Evolutionary conservation across 2,113 vertebrate species (phyloP).

Genomic region (Proteles cristata): DNA sequence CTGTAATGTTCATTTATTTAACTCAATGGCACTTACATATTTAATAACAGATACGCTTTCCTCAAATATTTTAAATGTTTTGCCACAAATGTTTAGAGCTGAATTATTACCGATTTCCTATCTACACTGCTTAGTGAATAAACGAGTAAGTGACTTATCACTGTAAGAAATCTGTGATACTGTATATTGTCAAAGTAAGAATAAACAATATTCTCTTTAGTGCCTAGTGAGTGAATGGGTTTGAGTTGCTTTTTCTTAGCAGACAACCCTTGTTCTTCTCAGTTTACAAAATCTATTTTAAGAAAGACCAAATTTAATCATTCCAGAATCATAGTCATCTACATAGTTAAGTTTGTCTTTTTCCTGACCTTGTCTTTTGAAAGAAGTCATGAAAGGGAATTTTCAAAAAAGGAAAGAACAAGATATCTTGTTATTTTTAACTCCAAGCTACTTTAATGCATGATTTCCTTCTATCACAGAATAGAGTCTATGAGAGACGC

Average conservation of each 20-base stretch:
- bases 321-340: constrained; percentile 74
- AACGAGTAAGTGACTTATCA: neutral
- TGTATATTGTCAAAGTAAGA: neutral
- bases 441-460: neutral
- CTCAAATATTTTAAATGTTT: constrained; percentile 32
- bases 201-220: neutral
- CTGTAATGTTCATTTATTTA: neutral
- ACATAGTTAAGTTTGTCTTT: constrained; percentile 73
- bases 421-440: constrained; percentile 50
- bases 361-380: constrained; percentile 72
- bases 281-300: constrained; percentile 81
- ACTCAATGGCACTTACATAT: neutral
- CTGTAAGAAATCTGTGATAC: neutral
- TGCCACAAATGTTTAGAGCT: neutral
- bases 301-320: constrained; percentile 80
- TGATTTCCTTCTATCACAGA: neutral
- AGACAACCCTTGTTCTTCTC: constrained; percentile 68
- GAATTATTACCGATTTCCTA: neutral
- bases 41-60: neutral
- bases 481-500: neutral
- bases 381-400: constrained; percentile 52
- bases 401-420: neutral
- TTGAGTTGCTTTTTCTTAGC: constrained; percentile 62
- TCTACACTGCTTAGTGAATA: neutral
- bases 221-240: constrained; percentile 23